Evolutionary conservation across 2,888 invertebrate species (phyloP).

Genomic region (Poecilobothrus nobilitatus): DNA sequence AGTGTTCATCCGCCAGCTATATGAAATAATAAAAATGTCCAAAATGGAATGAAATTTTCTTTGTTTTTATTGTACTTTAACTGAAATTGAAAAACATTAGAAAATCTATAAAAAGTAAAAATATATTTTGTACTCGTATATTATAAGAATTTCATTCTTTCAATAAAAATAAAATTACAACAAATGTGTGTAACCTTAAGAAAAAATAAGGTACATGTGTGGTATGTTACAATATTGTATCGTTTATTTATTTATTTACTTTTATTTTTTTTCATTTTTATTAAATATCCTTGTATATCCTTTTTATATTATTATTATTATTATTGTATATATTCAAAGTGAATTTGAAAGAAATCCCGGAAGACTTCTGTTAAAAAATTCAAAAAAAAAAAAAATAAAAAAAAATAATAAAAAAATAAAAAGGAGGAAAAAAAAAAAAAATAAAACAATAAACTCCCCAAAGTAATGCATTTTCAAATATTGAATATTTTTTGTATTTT

Average conservation of each 20-base stretch:
- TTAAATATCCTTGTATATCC: slow-evolving; percentile 6
- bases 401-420: background rate
- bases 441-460: slow-evolving; percentile 4
- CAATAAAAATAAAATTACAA: background rate
- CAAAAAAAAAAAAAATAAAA: too few relatives aligned
- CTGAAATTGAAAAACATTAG: background rate
- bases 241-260: too few relatives aligned
- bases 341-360: background rate
- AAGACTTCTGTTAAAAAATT: background rate
- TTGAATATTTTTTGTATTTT: background rate
- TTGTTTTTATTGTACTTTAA: too few relatives aligned
- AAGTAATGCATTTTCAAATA: background rate
- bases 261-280: background rate
- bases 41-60: too few relatives aligned
- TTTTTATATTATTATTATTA: slow-evolving; percentile 1
- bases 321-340: background rate
- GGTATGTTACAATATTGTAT: background rate
- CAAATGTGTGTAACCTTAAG: background rate
- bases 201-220: background rate
- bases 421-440: background rate
- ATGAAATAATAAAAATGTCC: too few relatives aligned
- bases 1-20: too few relatives aligned
- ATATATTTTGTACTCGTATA: background rate
- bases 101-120: background rate
- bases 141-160: background rate